Evolutionary conservation across 2,797 vertebrate genomes (phyloP), one percentile per base, ranked within the genome.

Genomic region (Fistularia commersonii): DNA sequence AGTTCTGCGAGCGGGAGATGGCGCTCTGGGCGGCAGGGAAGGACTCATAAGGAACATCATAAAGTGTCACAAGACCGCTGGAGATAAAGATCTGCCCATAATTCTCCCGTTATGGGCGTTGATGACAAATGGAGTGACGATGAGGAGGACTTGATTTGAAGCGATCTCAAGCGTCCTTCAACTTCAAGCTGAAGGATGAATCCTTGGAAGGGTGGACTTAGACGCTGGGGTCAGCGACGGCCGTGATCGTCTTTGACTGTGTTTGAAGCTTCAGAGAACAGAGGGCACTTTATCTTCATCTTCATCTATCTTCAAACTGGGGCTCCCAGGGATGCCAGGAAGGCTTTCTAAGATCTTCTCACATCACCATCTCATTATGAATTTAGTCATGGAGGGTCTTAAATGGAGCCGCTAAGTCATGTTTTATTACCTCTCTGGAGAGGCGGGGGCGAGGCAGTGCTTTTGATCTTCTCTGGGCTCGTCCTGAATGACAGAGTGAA

Each of bases 31-130:
- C 38, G 38, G 38, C 6, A 40, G 38, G 11, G 39, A 12, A 6
- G 45, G 31, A 8, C 32, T 12, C 34, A 31, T 43, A 36, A 39
- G 38, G 44, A 51, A 55, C 62, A 77, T 81, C 67, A 68, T 52
- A 70, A 54, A 8, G 42, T 56, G 53, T 69, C 52, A 55, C 23
- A 52, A 34, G 43, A 45, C 44, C 13, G 46, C 40, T 60, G 58
- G 78, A 79, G 77, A 67, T 61, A 73, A 61, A 50, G 51, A 12
- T 45, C 1, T 35, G 45, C 78, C 67, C 71, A 73, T 80, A 72
- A 80, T 73, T 78, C 67, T 44, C 39, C 40, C 43, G 69, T 74
- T 67, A 59, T 59, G 67, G 61, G 53, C 31, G 23, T 76, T 79
- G 66, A 65, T 74, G 72, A 70, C 60, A 62, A 54, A 51, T 52